Evolutionary conservation across 2,888 invertebrate species (phyloP).

Genomic region (Lymantria monacha): DNA sequence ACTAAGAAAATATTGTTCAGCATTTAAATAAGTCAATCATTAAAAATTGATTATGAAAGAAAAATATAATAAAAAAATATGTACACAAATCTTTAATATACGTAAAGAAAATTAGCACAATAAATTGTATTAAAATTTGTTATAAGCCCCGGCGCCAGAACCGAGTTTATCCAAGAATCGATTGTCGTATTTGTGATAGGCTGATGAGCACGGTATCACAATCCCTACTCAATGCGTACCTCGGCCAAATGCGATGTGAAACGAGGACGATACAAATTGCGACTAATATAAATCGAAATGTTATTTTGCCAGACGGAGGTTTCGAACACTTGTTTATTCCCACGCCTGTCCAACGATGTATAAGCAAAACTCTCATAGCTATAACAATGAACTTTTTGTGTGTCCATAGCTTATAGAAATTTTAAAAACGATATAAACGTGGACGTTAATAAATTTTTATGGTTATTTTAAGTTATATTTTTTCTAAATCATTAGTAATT

Average conservation of each 20-base stretch:
- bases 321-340: slow-evolving; percentile 52
- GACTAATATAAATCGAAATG: slow-evolving; percentile 66
- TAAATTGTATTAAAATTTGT: slow-evolving; percentile 2
- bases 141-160: background rate
- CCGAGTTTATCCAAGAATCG: slow-evolving; percentile 17
- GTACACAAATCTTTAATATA: background rate
- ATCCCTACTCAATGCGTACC: slow-evolving; percentile 17
- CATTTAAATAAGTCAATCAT: no score
- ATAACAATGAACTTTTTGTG: slow-evolving; percentile 19
- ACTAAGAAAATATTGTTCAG: no score
- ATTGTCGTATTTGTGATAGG: slow-evolving; percentile 20
- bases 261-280: slow-evolving; percentile 51
- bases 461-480: no score
- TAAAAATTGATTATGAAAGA: no score
- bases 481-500: no score
- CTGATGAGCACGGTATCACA: slow-evolving; percentile 19
- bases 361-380: slow-evolving; percentile 13
- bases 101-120: background rate
- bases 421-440: background rate
- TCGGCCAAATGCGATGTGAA: slow-evolving; percentile 53
- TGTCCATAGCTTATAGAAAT: slow-evolving; percentile 11
- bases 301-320: slow-evolving; percentile 51
- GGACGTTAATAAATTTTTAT: background rate
- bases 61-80: no score
- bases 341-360: slow-evolving; percentile 38